Evolutionary conservation across 2,113 vertebrate genomes (phyloP).

Genomic region (Merops nubicus): DNA sequence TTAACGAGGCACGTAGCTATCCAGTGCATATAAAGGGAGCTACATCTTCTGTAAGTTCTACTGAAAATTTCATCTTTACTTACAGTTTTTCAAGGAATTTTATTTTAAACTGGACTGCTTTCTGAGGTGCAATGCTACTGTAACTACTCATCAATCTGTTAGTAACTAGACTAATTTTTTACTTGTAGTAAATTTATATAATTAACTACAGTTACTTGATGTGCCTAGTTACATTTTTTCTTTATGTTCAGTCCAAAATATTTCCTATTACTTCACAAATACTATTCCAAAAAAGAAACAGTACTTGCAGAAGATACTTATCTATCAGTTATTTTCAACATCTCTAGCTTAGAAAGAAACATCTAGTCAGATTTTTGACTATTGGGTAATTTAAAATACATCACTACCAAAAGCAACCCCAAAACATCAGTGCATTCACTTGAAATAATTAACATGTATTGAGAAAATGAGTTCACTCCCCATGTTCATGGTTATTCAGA

Average conservation of each 20-base stretch:
- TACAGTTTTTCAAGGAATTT: not conserved
- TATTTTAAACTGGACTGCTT: constrained; percentile 6
- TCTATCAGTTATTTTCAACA: not conserved
- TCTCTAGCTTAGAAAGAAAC: constrained; percentile 25
- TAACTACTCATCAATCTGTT: not conserved
- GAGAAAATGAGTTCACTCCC: not conserved
- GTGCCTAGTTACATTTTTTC: not conserved
- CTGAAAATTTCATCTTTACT: not conserved
- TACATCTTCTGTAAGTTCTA: not conserved
- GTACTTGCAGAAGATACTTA: constrained; percentile 8
- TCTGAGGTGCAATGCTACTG: not conserved
- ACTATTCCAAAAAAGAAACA: constrained; percentile 34
- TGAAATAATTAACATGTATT: not conserved
- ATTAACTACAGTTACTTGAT: not conserved
- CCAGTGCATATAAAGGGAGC: not conserved
- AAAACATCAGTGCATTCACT: constrained; percentile 33
- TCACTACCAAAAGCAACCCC: not conserved
- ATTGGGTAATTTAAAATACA: not conserved
- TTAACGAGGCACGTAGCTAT: not conserved
- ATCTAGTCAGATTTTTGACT: constrained; percentile 6
- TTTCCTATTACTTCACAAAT: constrained; percentile 38
- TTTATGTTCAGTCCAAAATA: constrained; percentile 23
- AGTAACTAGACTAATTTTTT: constrained; percentile 27
- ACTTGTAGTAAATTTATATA: not conserved
- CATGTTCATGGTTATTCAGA: not conserved